phyloP scores from a whole-genome alignment of 2,888 invertebrate genomes.

The Microplitis manilae region DNA sequence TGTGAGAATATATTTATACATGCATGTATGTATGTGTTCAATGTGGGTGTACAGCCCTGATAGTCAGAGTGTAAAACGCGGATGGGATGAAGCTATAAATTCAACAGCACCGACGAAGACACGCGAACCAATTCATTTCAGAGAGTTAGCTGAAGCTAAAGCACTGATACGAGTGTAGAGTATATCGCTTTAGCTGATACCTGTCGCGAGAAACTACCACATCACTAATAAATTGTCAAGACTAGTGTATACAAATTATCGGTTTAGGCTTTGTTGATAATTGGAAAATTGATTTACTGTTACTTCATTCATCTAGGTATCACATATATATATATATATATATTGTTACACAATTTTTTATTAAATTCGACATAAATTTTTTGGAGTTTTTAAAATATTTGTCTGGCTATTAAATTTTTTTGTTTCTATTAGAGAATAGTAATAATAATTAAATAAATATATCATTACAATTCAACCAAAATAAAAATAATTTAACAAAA shows the following conservation, averaged over 20 bases:
- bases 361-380: not conserved
- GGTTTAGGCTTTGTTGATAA: not conserved
- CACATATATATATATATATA: too few species aligned
- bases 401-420: not conserved
- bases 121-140: slow-evolving; percentile 66
- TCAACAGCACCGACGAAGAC: slow-evolving; percentile 60
- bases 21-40: slow-evolving; percentile 16
- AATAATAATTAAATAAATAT: not conserved
- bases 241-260: slow-evolving; percentile 1
- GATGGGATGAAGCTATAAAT: slow-evolving; percentile 70
- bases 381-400: not conserved
- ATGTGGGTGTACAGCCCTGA: slow-evolving; percentile 8
- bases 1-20: not conserved
- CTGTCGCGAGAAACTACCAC: slow-evolving; percentile 40
- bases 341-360: not conserved
- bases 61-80: slow-evolving; percentile 51
- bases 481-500: not conserved
- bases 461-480: not conserved
- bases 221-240: slow-evolving; percentile 8
- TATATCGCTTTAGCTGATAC: slow-evolving; percentile 49
- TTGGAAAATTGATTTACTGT: not conserved
- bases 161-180: slow-evolving; percentile 40
- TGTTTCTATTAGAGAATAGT: not conserved
- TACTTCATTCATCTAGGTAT: not conserved
- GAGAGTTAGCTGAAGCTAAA: slow-evolving; percentile 31